Conservation (phyloP, 1,140 invertebrate genomes). For the Conus betulinus region DNA sequence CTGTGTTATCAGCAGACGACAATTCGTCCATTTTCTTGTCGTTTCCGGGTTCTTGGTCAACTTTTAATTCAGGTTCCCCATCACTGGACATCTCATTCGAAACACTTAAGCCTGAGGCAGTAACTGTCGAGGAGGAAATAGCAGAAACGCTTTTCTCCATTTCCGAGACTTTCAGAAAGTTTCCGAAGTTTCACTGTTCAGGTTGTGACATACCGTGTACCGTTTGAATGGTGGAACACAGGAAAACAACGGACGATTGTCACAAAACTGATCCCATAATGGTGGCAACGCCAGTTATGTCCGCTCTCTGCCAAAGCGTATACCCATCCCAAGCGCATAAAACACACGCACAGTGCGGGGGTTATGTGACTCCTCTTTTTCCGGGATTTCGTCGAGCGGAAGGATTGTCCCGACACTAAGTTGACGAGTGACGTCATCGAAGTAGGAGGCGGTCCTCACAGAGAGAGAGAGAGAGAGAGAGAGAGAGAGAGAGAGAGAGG, state of each 20-base stretch:
- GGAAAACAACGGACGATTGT: too few species aligned
- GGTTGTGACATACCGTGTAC: too few species aligned
- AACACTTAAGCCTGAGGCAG: not conserved
- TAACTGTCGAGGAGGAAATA: too few species aligned
- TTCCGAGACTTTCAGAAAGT: too few species aligned
- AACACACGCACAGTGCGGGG: conserved; percentile 43
- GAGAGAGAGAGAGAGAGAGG: too few species aligned
- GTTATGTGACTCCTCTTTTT: conserved; percentile 33
- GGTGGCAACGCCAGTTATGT: too few species aligned
- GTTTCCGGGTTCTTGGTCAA: not conserved
- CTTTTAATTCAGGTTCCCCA: not conserved
- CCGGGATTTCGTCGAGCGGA: conserved; percentile 35
- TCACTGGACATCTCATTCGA: not conserved
- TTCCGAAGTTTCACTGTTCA: too few species aligned
- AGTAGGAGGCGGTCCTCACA: not conserved
- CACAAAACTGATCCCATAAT: too few species aligned
- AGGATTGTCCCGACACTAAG: conserved; percentile 16
- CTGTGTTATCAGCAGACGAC: conserved; percentile 36
- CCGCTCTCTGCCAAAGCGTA: too few species aligned
- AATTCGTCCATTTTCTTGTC: conserved; percentile 1
- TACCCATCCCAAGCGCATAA: conserved; percentile 40
- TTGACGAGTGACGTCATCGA: conserved; percentile 58
- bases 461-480: too few species aligned
- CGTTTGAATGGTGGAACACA: too few species aligned
- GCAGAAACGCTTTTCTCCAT: too few species aligned